Conservation (phyloP, 2,797 vertebrate species). For the Sebastes hubbsi region DNA sequence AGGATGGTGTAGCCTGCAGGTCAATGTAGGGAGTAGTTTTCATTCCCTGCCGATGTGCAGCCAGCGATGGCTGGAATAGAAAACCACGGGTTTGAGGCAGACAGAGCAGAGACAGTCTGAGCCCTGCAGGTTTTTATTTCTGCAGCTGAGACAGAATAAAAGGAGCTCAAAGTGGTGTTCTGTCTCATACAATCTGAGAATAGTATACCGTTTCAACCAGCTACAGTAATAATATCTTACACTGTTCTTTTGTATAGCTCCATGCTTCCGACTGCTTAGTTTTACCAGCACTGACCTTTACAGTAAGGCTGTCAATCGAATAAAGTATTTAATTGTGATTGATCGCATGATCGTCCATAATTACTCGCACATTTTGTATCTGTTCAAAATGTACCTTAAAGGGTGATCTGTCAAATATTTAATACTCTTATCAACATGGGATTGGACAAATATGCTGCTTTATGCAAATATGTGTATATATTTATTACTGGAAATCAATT, state of each 20-base stretch:
- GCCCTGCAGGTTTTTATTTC: slow-evolving; percentile 18
- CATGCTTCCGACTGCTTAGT: neutral
- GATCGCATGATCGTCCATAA: no score
- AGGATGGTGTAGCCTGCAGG: slow-evolving; percentile 45
- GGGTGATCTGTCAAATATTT: no score
- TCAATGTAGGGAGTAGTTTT: slow-evolving; percentile 49
- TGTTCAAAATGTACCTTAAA: no score
- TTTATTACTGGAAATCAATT: no score
- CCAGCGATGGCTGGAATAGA: slow-evolving; percentile 8
- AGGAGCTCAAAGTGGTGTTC: neutral
- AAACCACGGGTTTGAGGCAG: slow-evolving; percentile 1
- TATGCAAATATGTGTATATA: no score
- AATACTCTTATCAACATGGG: no score
- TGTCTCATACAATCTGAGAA: neutral
- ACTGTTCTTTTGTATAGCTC: neutral
- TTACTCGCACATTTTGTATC: no score
- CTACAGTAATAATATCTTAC: neutral
- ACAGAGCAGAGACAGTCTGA: slow-evolving; percentile 2
- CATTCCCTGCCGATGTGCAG: slow-evolving; percentile 21
- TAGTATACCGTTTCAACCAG: neutral
- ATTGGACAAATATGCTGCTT: no score
- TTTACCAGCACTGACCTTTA: neutral
- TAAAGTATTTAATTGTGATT: neutral
- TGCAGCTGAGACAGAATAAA: slow-evolving; percentile 22
- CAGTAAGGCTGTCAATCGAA: neutral